Evolutionary conservation across 2,888 invertebrate genomes (phyloP), one percentile per base, ranked within the genome.

Genomic region (Tinea semifulvella): DNA sequence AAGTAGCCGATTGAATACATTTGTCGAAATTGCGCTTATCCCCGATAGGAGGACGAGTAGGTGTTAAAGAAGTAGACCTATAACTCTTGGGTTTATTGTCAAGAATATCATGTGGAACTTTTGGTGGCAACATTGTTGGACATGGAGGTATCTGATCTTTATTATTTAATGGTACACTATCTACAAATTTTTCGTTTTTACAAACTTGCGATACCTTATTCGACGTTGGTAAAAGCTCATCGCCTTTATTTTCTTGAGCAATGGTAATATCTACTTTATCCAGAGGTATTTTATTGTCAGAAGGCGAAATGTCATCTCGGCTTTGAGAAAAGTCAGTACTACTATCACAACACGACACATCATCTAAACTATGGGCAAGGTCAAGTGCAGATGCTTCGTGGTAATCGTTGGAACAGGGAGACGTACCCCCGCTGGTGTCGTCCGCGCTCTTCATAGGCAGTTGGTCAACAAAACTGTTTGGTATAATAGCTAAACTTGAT

Each of bases 361-460:
- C 79, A 46, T 75, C 79, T 42, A 70, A 62, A 52, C 74, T 75
- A 54, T 70, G 73, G 38, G 67, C 67, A 52, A 73, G 53, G 53
- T 77, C 79, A 39, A 79, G 62, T 2, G 80, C 79, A 8, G 80
- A 80, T 5, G 80, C 81, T 56, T 81, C 80, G 39, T 79, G 81
- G 50, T 80, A 80, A 55, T 80, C 80, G 1, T 79, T 77, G 27
- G 80, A 80, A 54, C 80, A 76, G 7, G 80, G 74, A 18, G 79
- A 80, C 8, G 79, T 80, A 44, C 72, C 73, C 16, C 71, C 73
- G 58, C 74, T 76, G 7, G 81, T 80, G 52, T 74, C 70, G 49
- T 76, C 77, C 13, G 60, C 60, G 48, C 60, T 60, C 7, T 18
- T 26, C 43, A 60, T 58, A 45, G 64, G 61, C 49, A 61, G 57